Base-by-base conservation (phyloP, 2,888 invertebrate species). In the Nephrotoma guestfalica region DNA sequence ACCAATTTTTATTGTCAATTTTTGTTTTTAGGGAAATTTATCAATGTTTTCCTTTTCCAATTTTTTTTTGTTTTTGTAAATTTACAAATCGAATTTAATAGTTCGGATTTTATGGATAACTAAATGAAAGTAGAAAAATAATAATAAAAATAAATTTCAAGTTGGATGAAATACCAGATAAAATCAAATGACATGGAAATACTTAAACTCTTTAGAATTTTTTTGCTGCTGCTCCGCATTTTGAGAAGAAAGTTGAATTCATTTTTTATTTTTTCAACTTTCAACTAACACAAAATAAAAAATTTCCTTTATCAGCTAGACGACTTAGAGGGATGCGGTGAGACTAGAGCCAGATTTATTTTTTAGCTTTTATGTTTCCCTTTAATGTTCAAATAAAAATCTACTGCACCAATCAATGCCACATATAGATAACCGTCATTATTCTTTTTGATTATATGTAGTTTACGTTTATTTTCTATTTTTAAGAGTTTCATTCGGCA, bases 401-500 rank as follows among this genome's bases (percentile, higher is more conserved):
- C 84, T 84, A 84, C 84, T 84, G 84, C 84, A 84, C 84, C 84
- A 84, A 84, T 84, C 84, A 84, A 84, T 84, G 84, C 84, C 84
- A 84, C 84, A 41, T 41, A 41, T 41, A 84, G 84, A 84, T 84
- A 84, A 84, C 41, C 41, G 84, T 84, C 84, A 84, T 84, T 84
- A 84, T 41, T 84, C 84, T 84, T 42, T 84, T 84, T 84, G 84
- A 84, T 41, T 71, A 71, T 30, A 15, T 57, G 15, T 15, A 57
- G 15, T 57, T 57, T 57, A 57, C 15, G 51, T 57, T 57, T 57
- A 15, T 57, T 57, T 83, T 83, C 83, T 83, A 40, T 83, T 41
- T 84, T n/a, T 84, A 84, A 41, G 15, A 84, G 41, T 41, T 84
- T 84, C 41, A 13, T 13, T 41, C 41, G 41, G 42, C 2, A 84